Evolutionary conservation across 2,888 invertebrate species (phyloP), one percentile per base, ranked within the genome.

Genomic region (Patella ulyssiponensis): DNA sequence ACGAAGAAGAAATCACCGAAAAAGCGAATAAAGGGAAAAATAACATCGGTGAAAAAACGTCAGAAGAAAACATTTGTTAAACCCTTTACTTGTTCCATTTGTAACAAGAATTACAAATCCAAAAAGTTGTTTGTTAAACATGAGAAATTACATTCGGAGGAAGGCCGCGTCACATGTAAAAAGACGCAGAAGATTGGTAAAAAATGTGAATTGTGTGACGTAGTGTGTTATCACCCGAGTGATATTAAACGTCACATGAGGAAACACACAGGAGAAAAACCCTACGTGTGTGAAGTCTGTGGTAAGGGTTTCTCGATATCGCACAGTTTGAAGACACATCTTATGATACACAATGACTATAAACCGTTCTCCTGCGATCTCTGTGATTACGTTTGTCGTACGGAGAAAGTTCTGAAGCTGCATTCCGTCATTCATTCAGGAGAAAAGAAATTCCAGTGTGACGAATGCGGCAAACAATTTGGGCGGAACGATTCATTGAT

Each of bases 371-470:
- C 20, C 20, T 64, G 64, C 23, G 64, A 64, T 12, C 23, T 64
- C 23, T 64, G 64, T 64, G 64, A 64, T 23, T 64, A 64, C 14
- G 23, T 23, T 12, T 64, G 64, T 64, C 20, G 64, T 23, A 64
- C 64, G 11, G 64, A 23, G 23, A 64, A 64, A 23, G 23, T 64
- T 64, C 64, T 64, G 4, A 64, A 64, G 64, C 9, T 20, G 23
- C 64, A 64, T 23, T 23, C 23, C 20, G 23, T 64, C 64, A 23
- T 20, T 4, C 64, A 64, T 64, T 23, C 64, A 3, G 23, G 23
- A 23, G 64, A 64, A 17, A 64, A 64, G 64, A 64, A 64, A 64
- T 64, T 23, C 64, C 64, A 64, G 23, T 64, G 64, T 64, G 64
- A 64, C 20, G 23, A 64, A 23, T 64, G 64, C 17, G 64, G 64